Evolutionary conservation across 1,140 invertebrate species (phyloP), one percentile per base, ranked within the genome.

Genomic region (Drosophila teissieri): DNA sequence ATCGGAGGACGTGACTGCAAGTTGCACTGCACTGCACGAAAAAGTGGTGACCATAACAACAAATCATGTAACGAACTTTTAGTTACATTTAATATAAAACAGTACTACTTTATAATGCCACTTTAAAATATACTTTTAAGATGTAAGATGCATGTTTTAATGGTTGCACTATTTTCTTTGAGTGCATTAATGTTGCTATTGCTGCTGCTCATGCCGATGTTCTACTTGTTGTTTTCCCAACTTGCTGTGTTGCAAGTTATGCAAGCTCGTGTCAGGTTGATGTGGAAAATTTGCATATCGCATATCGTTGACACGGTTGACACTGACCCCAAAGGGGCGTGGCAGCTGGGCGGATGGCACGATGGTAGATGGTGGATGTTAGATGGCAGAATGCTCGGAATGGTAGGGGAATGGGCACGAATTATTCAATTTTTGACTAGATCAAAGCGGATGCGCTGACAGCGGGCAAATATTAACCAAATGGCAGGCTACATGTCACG

Each of bases 241-340:
- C 34, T 65, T 65, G 64, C 46, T 14, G 55, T 53, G 73, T 70
- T 58, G 70, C 76, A 63, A 84, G 72, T 85, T 85, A 84, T 84
- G 81, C 81, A 80, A 67, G 76, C 65, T 73, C 76, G 57, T 79
- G 80, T 73, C 79, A 73, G 53, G 67, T 61, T 62, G 39, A 53
- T 64, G 42, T 74, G 69, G 57, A 83, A 52, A 61, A 65, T 70
- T 85, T 84, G 65, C 81, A 77, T 64, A 85, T 84, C 53, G 77
- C 81, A 85, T 80, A 85, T 80, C 73, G 67, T 84, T 85, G 81
- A 84, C 81, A 84, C 76, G 73, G 61, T 53, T 85, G 81, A 77
- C 81, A 85, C 76, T 84, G 80, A 84, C 81, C 81, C 73, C 77
- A 61, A 80, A 54, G 27, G 22, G 42, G 40, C 34, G 45, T 51